Evolutionary conservation across 2,888 invertebrate genomes (phyloP).

Genomic region (Anaspis maculata): DNA sequence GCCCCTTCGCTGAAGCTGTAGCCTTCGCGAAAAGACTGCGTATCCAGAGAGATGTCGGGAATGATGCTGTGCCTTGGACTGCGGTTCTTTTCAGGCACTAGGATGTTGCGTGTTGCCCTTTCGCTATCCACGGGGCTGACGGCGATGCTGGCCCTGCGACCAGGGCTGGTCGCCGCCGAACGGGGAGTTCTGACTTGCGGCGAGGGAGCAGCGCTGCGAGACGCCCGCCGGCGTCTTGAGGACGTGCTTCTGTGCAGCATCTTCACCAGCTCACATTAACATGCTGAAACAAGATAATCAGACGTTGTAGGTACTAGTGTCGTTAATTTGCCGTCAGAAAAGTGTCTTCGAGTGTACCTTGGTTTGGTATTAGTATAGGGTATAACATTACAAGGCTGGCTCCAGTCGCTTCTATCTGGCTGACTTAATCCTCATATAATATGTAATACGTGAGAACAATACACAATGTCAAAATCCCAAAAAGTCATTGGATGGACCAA

Average conservation of each 20-base stretch:
- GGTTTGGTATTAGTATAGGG: too few species aligned
- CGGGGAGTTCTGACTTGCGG: slow-evolving; percentile 53
- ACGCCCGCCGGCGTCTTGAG: slow-evolving; percentile 57
- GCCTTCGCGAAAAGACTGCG: slow-evolving; percentile 40
- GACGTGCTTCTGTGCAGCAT: slow-evolving; percentile 60
- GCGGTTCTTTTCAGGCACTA: slow-evolving; percentile 39
- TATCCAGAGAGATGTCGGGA: slow-evolving; percentile 40
- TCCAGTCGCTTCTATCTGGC: too few species aligned
- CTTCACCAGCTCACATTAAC: too few species aligned
- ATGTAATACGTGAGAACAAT: too few species aligned
- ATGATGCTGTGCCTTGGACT: slow-evolving; percentile 43
- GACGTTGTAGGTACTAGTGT: too few species aligned
- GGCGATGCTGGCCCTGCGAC: slow-evolving; percentile 38
- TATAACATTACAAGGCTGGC: too few species aligned
- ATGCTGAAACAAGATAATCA: too few species aligned
- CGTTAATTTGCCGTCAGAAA: too few species aligned
- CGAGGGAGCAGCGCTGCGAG: slow-evolving; percentile 58
- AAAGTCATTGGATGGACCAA: too few species aligned
- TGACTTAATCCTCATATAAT: too few species aligned
- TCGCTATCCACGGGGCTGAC: slow-evolving; percentile 38
- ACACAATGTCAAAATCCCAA: too few species aligned
- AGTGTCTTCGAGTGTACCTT: too few species aligned
- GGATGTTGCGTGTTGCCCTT: slow-evolving; percentile 24
- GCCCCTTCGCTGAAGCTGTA: slow-evolving; percentile 39
- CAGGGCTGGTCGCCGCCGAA: slow-evolving; percentile 39